Conservation (phyloP, 2,797 vertebrate genomes). For the Chrosomus eos region DNA sequence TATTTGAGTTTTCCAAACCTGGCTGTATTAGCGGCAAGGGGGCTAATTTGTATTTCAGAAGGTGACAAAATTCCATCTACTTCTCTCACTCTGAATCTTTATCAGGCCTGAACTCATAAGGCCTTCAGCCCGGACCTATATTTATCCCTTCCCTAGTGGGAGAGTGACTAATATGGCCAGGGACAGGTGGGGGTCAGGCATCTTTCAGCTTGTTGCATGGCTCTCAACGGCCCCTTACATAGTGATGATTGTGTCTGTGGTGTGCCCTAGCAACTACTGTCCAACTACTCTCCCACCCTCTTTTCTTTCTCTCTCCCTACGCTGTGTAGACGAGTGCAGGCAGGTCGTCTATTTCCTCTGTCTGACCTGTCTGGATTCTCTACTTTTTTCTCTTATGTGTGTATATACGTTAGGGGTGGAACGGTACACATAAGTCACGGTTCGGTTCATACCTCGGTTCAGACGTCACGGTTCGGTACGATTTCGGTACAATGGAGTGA, state of each 20-base stretch:
- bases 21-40: not conserved
- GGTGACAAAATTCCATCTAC: conserved; percentile 49
- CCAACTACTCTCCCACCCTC: conserved; percentile 60
- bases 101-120: conserved; percentile 64
- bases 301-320: conserved; percentile 35
- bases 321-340: conserved; percentile 11
- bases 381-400: not conserved
- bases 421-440: no score
- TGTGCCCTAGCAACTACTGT: conserved; percentile 75
- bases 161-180: conserved; percentile 80
- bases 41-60: conserved; percentile 51
- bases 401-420: no score
- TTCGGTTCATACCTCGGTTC: no score
- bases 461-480: no score
- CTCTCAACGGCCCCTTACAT: conserved; percentile 73
- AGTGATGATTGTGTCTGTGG: conserved; percentile 76
- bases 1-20: not conserved
- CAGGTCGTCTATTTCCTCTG: conserved; percentile 48
- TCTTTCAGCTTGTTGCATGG: conserved; percentile 70
- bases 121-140: conserved; percentile 77
- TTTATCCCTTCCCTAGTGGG: conserved; percentile 76
- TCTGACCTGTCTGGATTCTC: conserved; percentile 38
- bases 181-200: conserved; percentile 75
- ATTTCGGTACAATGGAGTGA: no score
- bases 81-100: conserved; percentile 31